phyloP scores from a whole-genome alignment of 2,113 vertebrate genomes.

The Polyodon spathula region DNA sequence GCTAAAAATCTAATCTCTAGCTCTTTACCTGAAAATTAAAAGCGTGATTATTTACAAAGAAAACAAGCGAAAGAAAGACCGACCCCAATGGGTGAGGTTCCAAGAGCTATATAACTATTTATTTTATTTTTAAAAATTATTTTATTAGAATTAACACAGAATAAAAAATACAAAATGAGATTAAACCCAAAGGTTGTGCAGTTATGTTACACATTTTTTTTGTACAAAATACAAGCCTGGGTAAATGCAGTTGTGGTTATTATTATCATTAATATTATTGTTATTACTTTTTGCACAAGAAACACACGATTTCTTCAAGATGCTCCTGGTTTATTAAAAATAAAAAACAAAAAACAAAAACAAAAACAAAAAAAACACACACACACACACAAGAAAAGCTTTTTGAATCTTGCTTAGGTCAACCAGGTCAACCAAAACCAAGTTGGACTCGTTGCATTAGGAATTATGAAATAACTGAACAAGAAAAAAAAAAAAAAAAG shows the following conservation, averaged over 20 bases:
- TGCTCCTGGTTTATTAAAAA: not conserved
- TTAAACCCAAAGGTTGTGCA: not conserved
- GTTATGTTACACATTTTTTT: conserved; percentile 1
- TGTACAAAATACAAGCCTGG: conserved; percentile 5
- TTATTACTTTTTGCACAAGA: not conserved
- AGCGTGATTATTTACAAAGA: too few relatives aligned
- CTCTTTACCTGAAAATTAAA: too few relatives aligned
- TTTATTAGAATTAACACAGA: conserved; percentile 6
- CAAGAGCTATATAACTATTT: not conserved
- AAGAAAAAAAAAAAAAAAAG: too few relatives aligned
- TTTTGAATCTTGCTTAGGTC: too few relatives aligned
- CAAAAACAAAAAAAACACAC: too few relatives aligned
- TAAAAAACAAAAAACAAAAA: too few relatives aligned
- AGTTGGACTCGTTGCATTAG: too few relatives aligned
- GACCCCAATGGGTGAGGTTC: not conserved
- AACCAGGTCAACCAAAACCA: too few relatives aligned
- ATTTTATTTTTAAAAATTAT: not conserved
- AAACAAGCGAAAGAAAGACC: too few relatives aligned
- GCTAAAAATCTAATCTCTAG: too few relatives aligned
- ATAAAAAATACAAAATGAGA: conserved; percentile 8
- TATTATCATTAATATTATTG: not conserved
- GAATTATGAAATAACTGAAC: too few relatives aligned
- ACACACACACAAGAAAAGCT: too few relatives aligned
- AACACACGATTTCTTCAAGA: not conserved
- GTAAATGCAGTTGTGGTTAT: not conserved